phyloP scores from a whole-genome alignment of 2,888 invertebrate species.

The Coenonympha arcania region DNA sequence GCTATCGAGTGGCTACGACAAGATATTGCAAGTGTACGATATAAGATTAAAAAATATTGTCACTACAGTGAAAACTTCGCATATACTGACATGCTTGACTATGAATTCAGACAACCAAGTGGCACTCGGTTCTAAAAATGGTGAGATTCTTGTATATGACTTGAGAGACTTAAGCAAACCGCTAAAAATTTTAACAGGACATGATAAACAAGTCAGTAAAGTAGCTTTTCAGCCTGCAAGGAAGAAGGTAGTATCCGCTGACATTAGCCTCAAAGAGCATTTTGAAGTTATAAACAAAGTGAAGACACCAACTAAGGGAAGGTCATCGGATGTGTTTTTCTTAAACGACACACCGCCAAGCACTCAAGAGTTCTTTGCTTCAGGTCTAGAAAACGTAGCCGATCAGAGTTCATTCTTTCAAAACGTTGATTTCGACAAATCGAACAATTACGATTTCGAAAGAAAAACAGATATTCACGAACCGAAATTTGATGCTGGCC shows the following conservation, averaged over 20 bases:
- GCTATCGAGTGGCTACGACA: constrained; percentile 73
- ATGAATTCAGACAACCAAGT: constrained; percentile 65
- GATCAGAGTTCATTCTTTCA: constrained; percentile 55
- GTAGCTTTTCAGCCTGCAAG: constrained; percentile 63
- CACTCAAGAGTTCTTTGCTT: constrained; percentile 37
- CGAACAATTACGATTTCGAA: constrained; percentile 48
- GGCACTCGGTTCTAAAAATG: constrained; percentile 73
- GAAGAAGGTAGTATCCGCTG: constrained; percentile 47
- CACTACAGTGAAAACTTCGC: constrained; percentile 55
- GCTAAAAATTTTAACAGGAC: constrained; percentile 62
- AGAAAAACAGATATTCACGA: constrained; percentile 49
- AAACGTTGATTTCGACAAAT: constrained; percentile 61
- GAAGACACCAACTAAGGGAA: constrained; percentile 42
- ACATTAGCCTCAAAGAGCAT: constrained; percentile 63
- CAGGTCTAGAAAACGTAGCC: constrained; percentile 44
- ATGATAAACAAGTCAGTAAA: constrained; percentile 64
- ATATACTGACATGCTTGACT: constrained; percentile 57
- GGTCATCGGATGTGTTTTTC: constrained; percentile 59
- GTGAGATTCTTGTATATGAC: constrained; percentile 71
- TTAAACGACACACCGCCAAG: constrained; percentile 57
- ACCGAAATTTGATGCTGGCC: constrained; percentile 47
- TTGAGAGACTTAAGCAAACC: constrained; percentile 67
- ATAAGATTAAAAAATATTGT: constrained; percentile 63
- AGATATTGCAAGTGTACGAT: constrained; percentile 74
- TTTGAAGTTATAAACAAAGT: constrained; percentile 42